These are phyloP conservation scores for Oconnorella tubifera DNA, from an alignment of 2,888 invertebrate species.

Conservation along the genomic window DNA sequence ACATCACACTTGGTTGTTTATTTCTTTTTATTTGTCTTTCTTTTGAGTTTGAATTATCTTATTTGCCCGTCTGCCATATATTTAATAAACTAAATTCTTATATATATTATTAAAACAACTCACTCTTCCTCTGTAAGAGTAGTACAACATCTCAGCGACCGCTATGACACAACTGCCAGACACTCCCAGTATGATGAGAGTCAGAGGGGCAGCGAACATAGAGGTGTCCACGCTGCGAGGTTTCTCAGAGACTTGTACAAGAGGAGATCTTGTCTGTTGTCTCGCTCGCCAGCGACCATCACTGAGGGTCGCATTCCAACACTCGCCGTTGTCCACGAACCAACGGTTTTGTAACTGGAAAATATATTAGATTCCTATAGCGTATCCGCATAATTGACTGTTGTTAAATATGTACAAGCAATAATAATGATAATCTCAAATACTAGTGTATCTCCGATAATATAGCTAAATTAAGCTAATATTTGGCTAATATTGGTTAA, in stretches of 20 bases:
- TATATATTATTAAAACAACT: background rate
- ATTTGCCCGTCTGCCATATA: too few species aligned
- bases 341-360: slow-evolving; percentile 7
- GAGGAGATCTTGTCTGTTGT: background rate
- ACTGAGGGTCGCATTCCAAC: slow-evolving; percentile 11
- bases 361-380: too few species aligned
- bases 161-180: slow-evolving; percentile 8
- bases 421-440: too few species aligned
- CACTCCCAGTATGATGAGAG: slow-evolving; percentile 12
- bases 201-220: slow-evolving; percentile 10
- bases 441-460: too few species aligned
- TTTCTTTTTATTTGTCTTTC: too few species aligned
- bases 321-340: slow-evolving; percentile 15
- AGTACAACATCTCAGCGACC: slow-evolving; percentile 6
- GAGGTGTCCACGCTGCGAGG: slow-evolving; percentile 6
- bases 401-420: too few species aligned
- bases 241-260: background rate
- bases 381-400: too few species aligned
- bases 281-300: background rate
- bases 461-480: too few species aligned
- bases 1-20: too few species aligned
- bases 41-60: too few species aligned
- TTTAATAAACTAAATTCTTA: too few species aligned
- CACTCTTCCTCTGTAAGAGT: slow-evolving; percentile 11
- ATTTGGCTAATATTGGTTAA: too few species aligned